A percentile compares a stretch with the other conserved stretches of the same genome.
These are phyloP conservation scores for Oxyteleia sp. DNA, from an alignment of 2,888 invertebrate genomes.

Conservation along the genomic window DNA sequence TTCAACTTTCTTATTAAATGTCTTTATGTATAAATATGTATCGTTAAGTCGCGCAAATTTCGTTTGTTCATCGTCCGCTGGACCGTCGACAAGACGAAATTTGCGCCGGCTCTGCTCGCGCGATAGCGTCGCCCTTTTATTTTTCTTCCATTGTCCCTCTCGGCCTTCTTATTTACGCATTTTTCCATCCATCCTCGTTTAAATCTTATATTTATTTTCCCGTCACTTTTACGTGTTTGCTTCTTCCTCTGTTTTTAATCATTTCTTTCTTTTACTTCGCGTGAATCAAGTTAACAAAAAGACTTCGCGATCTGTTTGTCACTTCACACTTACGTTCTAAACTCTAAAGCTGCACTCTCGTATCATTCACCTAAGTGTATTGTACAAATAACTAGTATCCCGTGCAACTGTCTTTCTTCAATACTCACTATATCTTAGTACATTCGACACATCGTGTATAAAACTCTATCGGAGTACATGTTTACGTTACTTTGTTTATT, in stretches of 20 bases:
- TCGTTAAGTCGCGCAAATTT: conserved; percentile 86
- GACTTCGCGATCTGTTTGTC: conserved; percentile 79
- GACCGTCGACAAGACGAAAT: conserved; percentile 84
- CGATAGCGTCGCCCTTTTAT: conserved; percentile 62
- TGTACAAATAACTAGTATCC: conserved; percentile 87
- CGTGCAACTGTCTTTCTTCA: conserved; percentile 83
- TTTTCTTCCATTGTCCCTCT: conserved; percentile 40
- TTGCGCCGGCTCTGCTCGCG: conserved; percentile 77
- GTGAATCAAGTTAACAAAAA: conserved; percentile 83
- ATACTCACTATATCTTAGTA: conserved; percentile 86
- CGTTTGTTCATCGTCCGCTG: conserved; percentile 84
- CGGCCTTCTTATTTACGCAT: conserved; percentile 42
- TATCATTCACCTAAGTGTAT: conserved; percentile 87
- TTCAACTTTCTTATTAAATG: conserved; percentile 87
- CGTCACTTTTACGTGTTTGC: conserved; percentile 74
- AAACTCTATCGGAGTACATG: conserved; percentile 88
- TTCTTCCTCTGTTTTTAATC: neutral
- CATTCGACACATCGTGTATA: conserved; percentile 87
- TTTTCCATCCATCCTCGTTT: conserved; percentile 54
- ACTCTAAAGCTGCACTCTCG: conserved; percentile 87
- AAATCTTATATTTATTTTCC: conserved; percentile 69
- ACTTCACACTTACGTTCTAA: conserved; percentile 84
- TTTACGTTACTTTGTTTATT: conserved; percentile 84
- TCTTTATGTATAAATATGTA: conserved; percentile 87
- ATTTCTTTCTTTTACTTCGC: conserved; percentile 38